Evolutionary conservation across 2,888 invertebrate species (phyloP).

Genomic region (Trilocha varians): DNA sequence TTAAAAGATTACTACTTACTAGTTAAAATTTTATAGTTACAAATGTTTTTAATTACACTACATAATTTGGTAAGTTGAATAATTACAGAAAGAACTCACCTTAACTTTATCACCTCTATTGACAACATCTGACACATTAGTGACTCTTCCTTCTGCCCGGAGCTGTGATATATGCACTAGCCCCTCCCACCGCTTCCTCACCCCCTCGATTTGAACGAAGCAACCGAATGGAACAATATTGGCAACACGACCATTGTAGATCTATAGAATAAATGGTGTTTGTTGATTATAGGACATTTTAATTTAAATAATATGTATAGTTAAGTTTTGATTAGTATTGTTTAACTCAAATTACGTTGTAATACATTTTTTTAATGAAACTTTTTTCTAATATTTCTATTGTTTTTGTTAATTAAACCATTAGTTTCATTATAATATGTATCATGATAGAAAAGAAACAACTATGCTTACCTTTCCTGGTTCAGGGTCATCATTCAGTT

Average conservation of each 20-base stretch:
- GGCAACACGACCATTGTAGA: constrained; percentile 94
- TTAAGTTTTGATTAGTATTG: no score
- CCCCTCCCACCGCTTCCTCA: constrained; percentile 93
- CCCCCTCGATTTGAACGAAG: constrained; percentile 95
- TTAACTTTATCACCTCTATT: constrained; percentile 90
- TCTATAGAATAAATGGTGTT: constrained; percentile 60
- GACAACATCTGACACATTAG: constrained; percentile 95
- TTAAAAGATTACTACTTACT: neutral
- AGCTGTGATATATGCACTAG: constrained; percentile 97
- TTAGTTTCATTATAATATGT: neutral
- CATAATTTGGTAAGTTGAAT: no score
- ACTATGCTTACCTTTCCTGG: constrained; percentile 75
- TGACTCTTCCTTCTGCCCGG: constrained; percentile 93
- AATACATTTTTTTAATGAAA: no score
- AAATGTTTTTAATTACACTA: no score
- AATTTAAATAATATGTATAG: no score
- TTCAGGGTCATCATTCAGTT: constrained; percentile 82
- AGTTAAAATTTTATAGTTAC: no score
- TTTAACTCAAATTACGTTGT: no score
- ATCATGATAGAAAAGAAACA: neutral
- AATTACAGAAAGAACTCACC: constrained; percentile 51
- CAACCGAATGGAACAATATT: constrained; percentile 99
- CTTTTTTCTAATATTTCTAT: no score
- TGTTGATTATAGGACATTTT: no score
- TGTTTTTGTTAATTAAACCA: no score